Conservation (phyloP, 1,140 invertebrate species). For the Mylabris phalerata region DNA sequence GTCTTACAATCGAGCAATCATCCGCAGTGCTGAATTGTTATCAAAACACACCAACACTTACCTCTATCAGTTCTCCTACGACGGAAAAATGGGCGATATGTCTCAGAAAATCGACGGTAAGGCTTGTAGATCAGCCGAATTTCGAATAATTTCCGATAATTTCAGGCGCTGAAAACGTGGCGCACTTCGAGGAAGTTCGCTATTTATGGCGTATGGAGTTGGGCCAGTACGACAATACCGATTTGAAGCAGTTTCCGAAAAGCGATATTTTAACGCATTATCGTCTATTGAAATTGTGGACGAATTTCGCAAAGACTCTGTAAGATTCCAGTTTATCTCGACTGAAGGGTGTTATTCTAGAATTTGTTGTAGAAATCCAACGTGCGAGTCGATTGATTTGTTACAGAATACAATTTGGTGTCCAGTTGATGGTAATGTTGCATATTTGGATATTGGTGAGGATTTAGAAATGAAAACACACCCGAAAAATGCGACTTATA, state of each 20-base stretch:
- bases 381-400: background rate
- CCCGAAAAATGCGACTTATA: background rate
- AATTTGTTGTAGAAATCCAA: constrained; percentile 7
- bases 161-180: constrained; percentile 4
- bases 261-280: constrained; percentile 4
- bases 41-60: constrained; percentile 7
- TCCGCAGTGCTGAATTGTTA: constrained; percentile 6
- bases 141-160: background rate
- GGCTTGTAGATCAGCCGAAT: background rate
- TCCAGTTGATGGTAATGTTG: background rate
- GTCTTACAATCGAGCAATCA: constrained; percentile 13
- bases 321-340: background rate
- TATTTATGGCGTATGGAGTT: constrained; percentile 3
- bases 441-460: background rate
- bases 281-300: constrained; percentile 7
- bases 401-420: constrained; percentile 9
- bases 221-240: background rate
- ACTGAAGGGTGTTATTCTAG: background rate
- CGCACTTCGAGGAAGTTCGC: constrained; percentile 9
- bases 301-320: constrained; percentile 16
- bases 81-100: constrained; percentile 2
- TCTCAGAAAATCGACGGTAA: background rate
- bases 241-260: background rate
- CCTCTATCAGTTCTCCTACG: constrained; percentile 20
- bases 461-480: background rate